A percentile compares a stretch with the other conserved stretches of the same genome.
These are phyloP conservation scores for Ovis canadensis DNA, from an alignment of 2,113 vertebrate species.

Conservation along the genomic window DNA sequence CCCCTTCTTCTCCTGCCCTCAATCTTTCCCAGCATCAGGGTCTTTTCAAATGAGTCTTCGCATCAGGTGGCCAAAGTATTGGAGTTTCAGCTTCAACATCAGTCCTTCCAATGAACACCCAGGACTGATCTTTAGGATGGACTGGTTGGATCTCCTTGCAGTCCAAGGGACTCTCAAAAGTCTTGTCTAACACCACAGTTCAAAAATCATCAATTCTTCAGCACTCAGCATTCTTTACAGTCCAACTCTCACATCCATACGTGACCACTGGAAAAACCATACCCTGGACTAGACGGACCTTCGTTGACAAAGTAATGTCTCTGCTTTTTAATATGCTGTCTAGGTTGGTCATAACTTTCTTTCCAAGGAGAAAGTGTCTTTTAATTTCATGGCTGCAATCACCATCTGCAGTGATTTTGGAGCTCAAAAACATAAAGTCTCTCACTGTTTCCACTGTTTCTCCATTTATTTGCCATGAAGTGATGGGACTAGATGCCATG, in stretches of 20 bases:
- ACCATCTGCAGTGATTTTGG: background rate
- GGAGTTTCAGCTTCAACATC: background rate
- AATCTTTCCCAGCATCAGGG: background rate
- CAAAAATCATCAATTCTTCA: background rate
- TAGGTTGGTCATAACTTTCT: background rate
- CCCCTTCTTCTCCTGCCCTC: background rate
- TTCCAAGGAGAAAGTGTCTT: background rate
- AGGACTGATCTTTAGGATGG: background rate
- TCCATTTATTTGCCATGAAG: background rate
- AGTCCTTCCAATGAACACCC: background rate
- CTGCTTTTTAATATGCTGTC: background rate
- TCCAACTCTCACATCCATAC: background rate
- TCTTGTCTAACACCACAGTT: background rate
- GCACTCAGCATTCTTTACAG: background rate
- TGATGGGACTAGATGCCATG: background rate
- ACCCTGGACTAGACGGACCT: background rate
- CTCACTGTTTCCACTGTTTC: background rate
- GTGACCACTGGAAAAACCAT: background rate
- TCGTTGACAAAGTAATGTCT: background rate
- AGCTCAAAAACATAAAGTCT: background rate
- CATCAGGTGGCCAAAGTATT: no score
- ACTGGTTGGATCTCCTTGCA: background rate
- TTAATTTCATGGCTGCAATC: background rate
- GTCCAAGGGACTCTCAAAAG: background rate
- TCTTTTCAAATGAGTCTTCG: background rate